A percentile compares a stretch with the other conserved stretches of the same genome.
Conservation (phyloP, 2,797 vertebrate genomes). For the Yasuhikotakia modesta region DNA sequence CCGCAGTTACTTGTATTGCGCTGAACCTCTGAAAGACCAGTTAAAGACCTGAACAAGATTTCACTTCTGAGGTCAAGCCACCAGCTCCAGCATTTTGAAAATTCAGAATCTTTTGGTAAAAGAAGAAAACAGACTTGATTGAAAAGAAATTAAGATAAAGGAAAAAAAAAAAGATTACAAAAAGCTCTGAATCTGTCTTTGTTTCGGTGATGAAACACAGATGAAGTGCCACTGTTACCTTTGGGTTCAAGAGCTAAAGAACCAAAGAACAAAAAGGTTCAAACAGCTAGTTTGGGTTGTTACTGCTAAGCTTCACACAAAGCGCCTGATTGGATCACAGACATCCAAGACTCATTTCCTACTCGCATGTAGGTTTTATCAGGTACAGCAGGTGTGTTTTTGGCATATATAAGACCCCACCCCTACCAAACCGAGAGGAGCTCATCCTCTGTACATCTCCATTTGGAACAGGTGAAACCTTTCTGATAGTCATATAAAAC, state of each 20-base stretch:
- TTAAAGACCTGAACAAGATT: not conserved
- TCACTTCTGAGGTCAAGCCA: not conserved
- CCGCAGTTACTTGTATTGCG: not conserved
- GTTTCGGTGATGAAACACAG: not conserved
- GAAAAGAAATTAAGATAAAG: not conserved
- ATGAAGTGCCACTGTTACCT: conserved; percentile 29
- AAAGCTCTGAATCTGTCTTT: not conserved
- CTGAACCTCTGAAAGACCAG: not conserved
- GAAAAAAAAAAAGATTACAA: not conserved
- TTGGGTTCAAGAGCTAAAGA: conserved; percentile 23
- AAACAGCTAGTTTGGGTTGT: not conserved
- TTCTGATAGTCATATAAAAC: conserved; percentile 25
- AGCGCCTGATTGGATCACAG: conserved; percentile 15
- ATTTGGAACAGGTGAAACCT: not conserved
- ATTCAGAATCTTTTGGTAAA: not conserved
- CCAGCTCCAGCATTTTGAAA: conserved; percentile 2
- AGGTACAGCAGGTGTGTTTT: conserved; percentile 43
- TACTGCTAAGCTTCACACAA: conserved; percentile 30
- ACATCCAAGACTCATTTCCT: conserved; percentile 20
- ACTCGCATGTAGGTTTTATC: conserved; percentile 33
- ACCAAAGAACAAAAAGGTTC: not conserved
- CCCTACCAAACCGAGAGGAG: not conserved
- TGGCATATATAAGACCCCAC: conserved; percentile 19
- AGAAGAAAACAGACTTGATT: not conserved
- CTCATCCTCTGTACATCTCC: conserved; percentile 24